Evolutionary conservation across 2,113 vertebrate species (phyloP), one percentile per base, ranked within the genome.

Genomic region (Geothlypis trichas): DNA sequence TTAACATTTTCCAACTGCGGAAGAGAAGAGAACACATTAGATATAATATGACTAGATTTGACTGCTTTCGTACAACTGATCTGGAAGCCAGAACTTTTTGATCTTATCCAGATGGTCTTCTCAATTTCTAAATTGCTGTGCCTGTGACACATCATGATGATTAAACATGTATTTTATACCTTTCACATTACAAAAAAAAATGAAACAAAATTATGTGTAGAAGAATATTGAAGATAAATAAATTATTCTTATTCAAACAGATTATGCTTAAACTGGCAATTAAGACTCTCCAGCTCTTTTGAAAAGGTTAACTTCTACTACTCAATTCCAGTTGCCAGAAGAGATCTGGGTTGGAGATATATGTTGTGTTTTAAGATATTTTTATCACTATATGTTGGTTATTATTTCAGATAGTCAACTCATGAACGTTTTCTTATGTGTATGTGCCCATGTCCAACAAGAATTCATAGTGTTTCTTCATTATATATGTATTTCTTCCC

Each of bases 31-130:
- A 93, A 85, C 62, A 92, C 14, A 44, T 58, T 79, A 80, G 46
- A 31, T 66, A 84, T 49, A 71, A 58, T 37, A 59, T 37, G 55
- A 80, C 65, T 77, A 69, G 59, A 88, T 74, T 90, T 94, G 51
- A 61, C 22, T 77, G 20, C 47, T 88, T 80, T 33, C 39, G 80
- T 80, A 72, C 74, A 72, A 84, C 66, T 82, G 58, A 74, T 95
- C 17, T 72, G 61, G 68, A 91, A 95, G 65, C 47, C 62, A 93
- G 37, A 17, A 84, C n/a, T 68, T 39, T 93, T 84, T 5, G 14
- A 62, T 87, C 65, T 81, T 82, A 73, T 51, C 76, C 83, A 96
- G 88, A 94, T 82, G 86, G 57, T 89, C 41, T 66, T 84, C 83
- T 92, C 41, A 68, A 26, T 81, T 95, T 92, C 55, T 59, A 84